These are phyloP conservation scores for Synaphobranchus kaupii DNA, from an alignment of 2,797 vertebrate genomes.

Conservation along the genomic window DNA sequence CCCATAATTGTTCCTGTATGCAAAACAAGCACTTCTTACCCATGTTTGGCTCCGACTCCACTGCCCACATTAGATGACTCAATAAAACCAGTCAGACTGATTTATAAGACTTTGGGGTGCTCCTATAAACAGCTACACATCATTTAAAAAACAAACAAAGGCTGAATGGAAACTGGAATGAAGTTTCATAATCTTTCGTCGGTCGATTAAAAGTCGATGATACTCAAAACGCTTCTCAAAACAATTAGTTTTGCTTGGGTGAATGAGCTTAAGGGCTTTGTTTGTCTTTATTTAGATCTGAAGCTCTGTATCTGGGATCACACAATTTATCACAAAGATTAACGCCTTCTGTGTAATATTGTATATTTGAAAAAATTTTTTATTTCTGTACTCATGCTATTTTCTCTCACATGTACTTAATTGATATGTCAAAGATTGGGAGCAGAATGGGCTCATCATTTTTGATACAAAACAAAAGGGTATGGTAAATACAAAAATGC, in stretches of 20 bases:
- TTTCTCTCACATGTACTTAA: too few species aligned
- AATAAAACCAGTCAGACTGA: slow-evolving; percentile 14
- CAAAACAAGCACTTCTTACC: background rate
- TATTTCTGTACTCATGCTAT: background rate
- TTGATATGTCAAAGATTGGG: too few species aligned
- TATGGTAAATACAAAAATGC: too few species aligned
- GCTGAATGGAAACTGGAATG: background rate
- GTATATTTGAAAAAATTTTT: background rate
- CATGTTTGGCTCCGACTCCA: background rate
- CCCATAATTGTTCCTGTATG: background rate
- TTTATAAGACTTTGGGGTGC: background rate
- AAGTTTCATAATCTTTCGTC: background rate
- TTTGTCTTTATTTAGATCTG: background rate
- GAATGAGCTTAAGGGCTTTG: background rate
- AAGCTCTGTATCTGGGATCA: background rate
- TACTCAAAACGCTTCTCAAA: background rate
- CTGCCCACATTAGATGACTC: background rate
- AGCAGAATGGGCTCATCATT: too few species aligned
- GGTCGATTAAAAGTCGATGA: background rate
- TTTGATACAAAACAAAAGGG: too few species aligned
- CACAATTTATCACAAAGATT: background rate
- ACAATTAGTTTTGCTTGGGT: background rate
- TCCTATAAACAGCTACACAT: background rate
- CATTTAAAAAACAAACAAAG: background rate
- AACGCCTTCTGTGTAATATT: background rate